Conservation (phyloP, 2,113 vertebrate species). For the Centropus unirufus region DNA sequence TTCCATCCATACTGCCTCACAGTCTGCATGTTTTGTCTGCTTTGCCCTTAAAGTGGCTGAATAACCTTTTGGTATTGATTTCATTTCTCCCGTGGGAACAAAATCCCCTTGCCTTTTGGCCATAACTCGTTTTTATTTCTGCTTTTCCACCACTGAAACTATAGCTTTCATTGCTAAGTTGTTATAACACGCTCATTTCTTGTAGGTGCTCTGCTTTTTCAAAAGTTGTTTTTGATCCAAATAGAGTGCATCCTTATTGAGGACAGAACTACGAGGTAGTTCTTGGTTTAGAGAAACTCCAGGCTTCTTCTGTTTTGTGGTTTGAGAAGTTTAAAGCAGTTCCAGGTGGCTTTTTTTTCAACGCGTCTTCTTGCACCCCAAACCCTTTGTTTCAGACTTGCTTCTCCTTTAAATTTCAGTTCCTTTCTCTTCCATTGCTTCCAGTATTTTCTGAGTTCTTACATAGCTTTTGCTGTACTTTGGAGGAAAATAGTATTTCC, state of each 20-base stretch:
- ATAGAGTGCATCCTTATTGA: background rate
- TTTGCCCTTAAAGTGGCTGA: background rate
- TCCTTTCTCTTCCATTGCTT: background rate
- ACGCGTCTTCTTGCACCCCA: background rate
- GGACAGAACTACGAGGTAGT: background rate
- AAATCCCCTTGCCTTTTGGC: slow-evolving; percentile 37
- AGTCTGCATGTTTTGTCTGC: background rate
- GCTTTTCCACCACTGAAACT: background rate
- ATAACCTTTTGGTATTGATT: slow-evolving; percentile 22
- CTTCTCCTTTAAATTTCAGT: background rate
- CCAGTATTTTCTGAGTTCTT: background rate
- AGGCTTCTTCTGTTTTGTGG: background rate
- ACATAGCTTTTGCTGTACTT: background rate
- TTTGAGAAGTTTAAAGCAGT: background rate
- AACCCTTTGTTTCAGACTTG: background rate
- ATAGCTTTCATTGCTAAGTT: background rate
- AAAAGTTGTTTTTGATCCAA: background rate
- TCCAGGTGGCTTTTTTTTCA: background rate
- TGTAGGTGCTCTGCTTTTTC: background rate
- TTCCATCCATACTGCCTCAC: background rate
- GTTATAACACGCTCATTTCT: background rate
- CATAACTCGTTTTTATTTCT: background rate
- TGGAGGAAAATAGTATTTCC: background rate
- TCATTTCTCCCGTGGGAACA: background rate
- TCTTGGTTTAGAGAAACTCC: background rate